Percentiles rank a stretch among this genome's conserved stretches.
phyloP scores from a whole-genome alignment of 2,797 vertebrate species.

The Jordanella pulchra region DNA sequence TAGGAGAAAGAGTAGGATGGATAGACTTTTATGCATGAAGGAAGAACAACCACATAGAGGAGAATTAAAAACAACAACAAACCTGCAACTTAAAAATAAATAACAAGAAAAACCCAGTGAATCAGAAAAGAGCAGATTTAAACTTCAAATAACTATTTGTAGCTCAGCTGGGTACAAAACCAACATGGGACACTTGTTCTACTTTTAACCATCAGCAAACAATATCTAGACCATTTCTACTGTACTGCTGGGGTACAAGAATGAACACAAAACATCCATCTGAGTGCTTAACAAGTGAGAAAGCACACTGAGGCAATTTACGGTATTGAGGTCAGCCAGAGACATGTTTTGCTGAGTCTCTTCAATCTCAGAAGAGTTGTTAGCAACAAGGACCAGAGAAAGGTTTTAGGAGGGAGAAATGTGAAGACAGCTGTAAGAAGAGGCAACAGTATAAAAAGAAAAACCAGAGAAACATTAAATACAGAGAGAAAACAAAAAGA shows the following conservation, averaged over 20 bases:
- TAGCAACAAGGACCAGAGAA: conserved; percentile 44
- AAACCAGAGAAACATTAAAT: neutral
- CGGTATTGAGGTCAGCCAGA: conserved; percentile 60
- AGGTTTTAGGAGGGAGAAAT: conserved; percentile 9
- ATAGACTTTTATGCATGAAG: conserved; percentile 10
- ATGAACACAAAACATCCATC: conserved; percentile 19
- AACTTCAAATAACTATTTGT: conserved; percentile 29
- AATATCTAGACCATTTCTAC: conserved; percentile 39
- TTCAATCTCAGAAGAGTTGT: conserved; percentile 64
- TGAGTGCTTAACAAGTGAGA: conserved; percentile 43
- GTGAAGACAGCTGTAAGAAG: conserved; percentile 11
- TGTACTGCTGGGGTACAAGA: conserved; percentile 14
- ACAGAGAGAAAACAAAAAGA: neutral
- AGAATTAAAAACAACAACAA: conserved; percentile 9
- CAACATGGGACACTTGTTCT: conserved; percentile 35
- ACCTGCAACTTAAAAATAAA: conserved; percentile 9
- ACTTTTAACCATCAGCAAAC: conserved; percentile 48
- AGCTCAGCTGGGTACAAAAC: conserved; percentile 42
- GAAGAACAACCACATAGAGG: conserved; percentile 2
- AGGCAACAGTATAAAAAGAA: neutral
- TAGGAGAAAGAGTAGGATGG: too few species aligned
- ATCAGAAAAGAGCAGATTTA: conserved; percentile 19
- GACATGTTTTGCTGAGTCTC: conserved; percentile 67
- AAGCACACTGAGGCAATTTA: conserved; percentile 62
- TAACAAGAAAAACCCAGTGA: neutral